Evolutionary conservation across 2,888 invertebrate species (phyloP).

Genomic region (Drosophila tripunctata): DNA sequence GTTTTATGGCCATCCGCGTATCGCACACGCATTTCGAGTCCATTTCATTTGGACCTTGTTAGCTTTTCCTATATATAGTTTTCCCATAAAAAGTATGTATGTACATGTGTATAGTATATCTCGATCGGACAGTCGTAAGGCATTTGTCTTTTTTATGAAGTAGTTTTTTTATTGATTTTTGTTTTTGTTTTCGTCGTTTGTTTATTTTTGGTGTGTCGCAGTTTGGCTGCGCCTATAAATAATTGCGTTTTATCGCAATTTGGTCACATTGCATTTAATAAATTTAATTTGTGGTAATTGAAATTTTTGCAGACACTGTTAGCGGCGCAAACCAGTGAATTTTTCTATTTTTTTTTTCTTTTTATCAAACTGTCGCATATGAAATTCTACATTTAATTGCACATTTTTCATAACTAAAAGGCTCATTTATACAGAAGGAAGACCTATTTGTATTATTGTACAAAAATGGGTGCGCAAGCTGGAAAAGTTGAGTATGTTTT

Average conservation of each 20-base stretch:
- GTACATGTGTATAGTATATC: neutral
- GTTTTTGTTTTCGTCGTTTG: slow-evolving; percentile 6
- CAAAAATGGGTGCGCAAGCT: no score
- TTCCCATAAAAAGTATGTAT: slow-evolving; percentile 38
- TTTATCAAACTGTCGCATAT: slow-evolving; percentile 47
- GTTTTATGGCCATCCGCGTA: slow-evolving; percentile 61
- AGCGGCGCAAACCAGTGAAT: slow-evolving; percentile 24
- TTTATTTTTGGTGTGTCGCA: slow-evolving; percentile 32
- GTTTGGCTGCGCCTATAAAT: slow-evolving; percentile 71
- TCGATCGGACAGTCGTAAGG: slow-evolving; percentile 11
- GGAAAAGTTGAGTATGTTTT: neutral
- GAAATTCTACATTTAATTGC: slow-evolving; percentile 51
- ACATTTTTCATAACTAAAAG: slow-evolving; percentile 40
- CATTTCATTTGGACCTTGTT: slow-evolving; percentile 67
- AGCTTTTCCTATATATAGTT: slow-evolving; percentile 54
- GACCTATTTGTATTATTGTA: slow-evolving; percentile 13
- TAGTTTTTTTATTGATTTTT: slow-evolving; percentile 22
- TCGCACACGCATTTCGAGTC: slow-evolving; percentile 70
- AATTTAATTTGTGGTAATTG: slow-evolving; percentile 78
- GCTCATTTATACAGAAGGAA: slow-evolving; percentile 49
- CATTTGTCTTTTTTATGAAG: slow-evolving; percentile 58
- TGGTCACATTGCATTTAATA: slow-evolving; percentile 65
- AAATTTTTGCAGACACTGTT: slow-evolving; percentile 45
- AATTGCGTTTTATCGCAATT: slow-evolving; percentile 64
- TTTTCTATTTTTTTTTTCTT: slow-evolving; percentile 19